A percentile compares a stretch with the other conserved stretches of the same genome.
Conservation (phyloP, 2,888 invertebrate genomes). For the Amphipyra berbera region DNA sequence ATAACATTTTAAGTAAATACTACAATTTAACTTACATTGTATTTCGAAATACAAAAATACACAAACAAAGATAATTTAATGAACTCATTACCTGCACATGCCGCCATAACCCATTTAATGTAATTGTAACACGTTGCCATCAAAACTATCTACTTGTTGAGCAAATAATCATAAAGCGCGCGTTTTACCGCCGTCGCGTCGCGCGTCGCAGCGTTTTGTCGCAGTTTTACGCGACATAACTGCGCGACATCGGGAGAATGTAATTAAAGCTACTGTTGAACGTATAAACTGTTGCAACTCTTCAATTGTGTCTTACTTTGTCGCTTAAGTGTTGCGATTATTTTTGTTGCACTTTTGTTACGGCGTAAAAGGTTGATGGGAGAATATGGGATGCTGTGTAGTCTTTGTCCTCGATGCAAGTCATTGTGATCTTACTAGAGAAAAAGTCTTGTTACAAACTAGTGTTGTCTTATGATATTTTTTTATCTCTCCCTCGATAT, state of each 20-base stretch:
- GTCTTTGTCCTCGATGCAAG: background rate
- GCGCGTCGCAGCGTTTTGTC: constrained; percentile 58
- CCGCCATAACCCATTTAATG: constrained; percentile 51
- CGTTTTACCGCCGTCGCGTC: constrained; percentile 52
- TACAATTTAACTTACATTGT: background rate
- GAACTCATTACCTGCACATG: constrained; percentile 45
- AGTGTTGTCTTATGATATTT: no score
- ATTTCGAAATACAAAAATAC: background rate
- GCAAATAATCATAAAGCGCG: constrained; percentile 79
- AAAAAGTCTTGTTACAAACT: no score
- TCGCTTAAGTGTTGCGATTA: constrained; percentile 63
- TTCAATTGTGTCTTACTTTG: constrained; percentile 72
- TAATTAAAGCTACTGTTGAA: constrained; percentile 60
- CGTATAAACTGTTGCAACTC: constrained; percentile 72
- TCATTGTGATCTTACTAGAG: background rate
- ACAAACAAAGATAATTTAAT: constrained; percentile 39
- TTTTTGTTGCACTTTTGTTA: constrained; percentile 58
- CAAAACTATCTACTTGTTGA: constrained; percentile 76
- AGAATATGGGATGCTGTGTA: background rate
- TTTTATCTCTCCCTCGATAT: no score
- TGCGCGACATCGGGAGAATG: constrained; percentile 54
- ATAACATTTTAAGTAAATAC: no score
- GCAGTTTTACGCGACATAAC: constrained; percentile 56
- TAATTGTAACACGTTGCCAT: constrained; percentile 56
- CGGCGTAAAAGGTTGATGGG: constrained; percentile 27